A percentile compares a stretch with the other conserved stretches of the same genome.
These are phyloP conservation scores for Macrotis lagotis DNA, from an alignment of 2,113 vertebrate genomes.

Conservation along the genomic window DNA sequence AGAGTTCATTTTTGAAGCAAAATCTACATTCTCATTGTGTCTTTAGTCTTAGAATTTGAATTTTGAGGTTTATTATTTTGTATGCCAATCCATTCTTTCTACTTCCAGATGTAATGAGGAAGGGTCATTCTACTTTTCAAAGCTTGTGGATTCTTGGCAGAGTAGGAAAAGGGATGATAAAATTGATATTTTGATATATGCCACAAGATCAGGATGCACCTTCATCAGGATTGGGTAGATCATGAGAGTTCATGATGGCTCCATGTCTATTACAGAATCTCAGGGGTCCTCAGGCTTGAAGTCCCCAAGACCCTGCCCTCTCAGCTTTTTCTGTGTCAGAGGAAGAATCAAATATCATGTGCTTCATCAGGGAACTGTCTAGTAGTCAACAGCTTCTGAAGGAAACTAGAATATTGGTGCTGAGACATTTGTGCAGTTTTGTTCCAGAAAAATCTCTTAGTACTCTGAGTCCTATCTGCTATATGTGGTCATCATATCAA, in stretches of 20 bases:
- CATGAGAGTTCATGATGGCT: neutral
- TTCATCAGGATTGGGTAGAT: neutral
- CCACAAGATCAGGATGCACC: neutral
- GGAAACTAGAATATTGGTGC: neutral
- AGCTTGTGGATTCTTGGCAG: neutral
- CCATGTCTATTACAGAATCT: neutral
- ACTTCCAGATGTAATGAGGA: neutral
- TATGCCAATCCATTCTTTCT: conserved; percentile 18
- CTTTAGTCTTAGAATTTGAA: conserved; percentile 3
- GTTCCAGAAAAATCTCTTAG: neutral
- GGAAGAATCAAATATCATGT: neutral
- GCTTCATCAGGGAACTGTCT: neutral
- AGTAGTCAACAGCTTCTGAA: neutral
- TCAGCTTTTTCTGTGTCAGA: neutral
- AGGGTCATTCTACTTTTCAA: neutral
- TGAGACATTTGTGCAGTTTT: neutral
- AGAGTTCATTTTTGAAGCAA: neutral
- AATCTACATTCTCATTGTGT: neutral
- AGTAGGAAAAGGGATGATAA: neutral
- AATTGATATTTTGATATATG: neutral
- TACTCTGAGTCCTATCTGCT: conserved; percentile 11
- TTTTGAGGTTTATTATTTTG: conserved; percentile 14
- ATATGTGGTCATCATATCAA: neutral
- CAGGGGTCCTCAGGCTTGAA: neutral
- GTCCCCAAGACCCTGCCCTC: neutral